phyloP scores from a whole-genome alignment of 2,797 vertebrate species.

The Knipowitschia caucasica region DNA sequence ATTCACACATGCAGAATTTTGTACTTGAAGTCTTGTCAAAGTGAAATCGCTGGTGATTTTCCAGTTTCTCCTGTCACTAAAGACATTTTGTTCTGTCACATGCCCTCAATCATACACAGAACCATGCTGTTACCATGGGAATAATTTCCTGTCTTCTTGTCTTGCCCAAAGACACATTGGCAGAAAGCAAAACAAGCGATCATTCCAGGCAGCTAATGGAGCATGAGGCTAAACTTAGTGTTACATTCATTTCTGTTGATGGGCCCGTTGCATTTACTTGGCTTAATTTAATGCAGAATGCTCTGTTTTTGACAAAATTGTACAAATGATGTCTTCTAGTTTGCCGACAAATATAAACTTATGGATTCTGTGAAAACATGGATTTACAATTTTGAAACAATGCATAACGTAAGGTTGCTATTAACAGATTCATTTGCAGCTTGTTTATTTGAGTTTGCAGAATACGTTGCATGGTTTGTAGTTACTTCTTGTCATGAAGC shows the following conservation, averaged over 20 bases:
- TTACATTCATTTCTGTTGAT: background rate
- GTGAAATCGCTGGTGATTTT: background rate
- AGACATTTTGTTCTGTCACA: background rate
- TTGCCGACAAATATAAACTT: no score
- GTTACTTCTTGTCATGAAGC: no score
- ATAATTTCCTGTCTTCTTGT: background rate
- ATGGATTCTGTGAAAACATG: no score
- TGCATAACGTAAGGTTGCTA: no score
- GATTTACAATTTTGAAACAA: no score
- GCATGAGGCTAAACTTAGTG: background rate
- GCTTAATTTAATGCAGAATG: no score
- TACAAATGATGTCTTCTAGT: no score
- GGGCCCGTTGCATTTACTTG: no score
- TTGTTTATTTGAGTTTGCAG: no score
- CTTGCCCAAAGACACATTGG: background rate
- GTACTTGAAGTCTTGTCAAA: background rate
- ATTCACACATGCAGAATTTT: slow-evolving; percentile 20
- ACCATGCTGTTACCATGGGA: background rate
- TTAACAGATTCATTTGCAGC: no score
- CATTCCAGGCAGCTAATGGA: background rate
- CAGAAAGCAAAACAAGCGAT: background rate
- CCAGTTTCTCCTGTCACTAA: background rate
- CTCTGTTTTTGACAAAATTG: no score
- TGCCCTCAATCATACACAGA: slow-evolving; percentile 2
- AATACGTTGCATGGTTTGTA: no score